A percentile compares a stretch with the other conserved stretches of the same genome.
These are phyloP conservation scores for Callimorpha dominula DNA, from an alignment of 2,888 invertebrate genomes.

Conservation along the genomic window DNA sequence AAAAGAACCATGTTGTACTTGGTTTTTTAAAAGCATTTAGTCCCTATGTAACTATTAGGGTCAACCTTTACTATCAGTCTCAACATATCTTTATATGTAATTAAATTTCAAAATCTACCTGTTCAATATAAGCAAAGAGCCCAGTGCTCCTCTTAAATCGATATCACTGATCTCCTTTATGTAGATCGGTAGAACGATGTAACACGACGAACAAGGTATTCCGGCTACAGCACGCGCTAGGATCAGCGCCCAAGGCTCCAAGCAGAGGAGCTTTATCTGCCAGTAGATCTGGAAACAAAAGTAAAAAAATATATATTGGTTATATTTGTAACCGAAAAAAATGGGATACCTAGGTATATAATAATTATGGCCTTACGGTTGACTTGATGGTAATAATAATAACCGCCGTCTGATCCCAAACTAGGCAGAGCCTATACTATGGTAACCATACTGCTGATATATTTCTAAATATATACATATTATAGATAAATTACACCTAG, in stretches of 20 bases:
- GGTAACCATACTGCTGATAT: too few species aligned
- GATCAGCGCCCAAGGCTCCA: conserved; percentile 80
- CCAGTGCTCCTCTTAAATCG: conserved; percentile 76
- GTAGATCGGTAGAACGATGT: conserved; percentile 82
- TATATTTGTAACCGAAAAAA: neutral
- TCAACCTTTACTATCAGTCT: neutral
- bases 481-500: too few species aligned
- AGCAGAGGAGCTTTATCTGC: conserved; percentile 75
- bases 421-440: too few species aligned
- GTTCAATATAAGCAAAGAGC: conserved; percentile 79
- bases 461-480: too few species aligned
- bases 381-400: too few species aligned
- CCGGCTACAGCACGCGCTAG: conserved; percentile 79
- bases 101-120: conserved; percentile 58
- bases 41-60: neutral
- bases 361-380: too few species aligned
- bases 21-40: neutral
- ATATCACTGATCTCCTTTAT: conserved; percentile 82
- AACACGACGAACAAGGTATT: conserved; percentile 82
- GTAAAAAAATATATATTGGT: conserved; percentile 4
- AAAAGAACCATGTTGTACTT: neutral
- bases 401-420: too few species aligned
- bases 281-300: conserved; percentile 72
- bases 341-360: too few species aligned
- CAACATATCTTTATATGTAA: neutral